phyloP scores from a whole-genome alignment of 1,140 invertebrate species.

The Drosophila rufa region DNA sequence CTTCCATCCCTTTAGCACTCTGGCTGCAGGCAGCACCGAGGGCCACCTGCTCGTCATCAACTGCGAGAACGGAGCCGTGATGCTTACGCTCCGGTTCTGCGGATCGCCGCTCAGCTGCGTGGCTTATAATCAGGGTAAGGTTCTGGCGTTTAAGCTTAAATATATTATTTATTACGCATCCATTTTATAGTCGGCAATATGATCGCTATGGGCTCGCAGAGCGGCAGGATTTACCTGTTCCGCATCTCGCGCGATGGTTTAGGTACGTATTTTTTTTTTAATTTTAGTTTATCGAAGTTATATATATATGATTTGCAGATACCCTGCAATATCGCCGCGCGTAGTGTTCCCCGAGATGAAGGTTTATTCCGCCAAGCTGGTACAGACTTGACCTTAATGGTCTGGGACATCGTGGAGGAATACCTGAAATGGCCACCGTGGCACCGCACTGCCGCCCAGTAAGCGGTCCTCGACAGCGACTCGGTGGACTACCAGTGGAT shows the following conservation, averaged over 20 bases:
- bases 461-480: constrained; percentile 76
- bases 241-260: constrained; percentile 93
- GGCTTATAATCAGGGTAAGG: too few species aligned
- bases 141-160: constrained; percentile 86
- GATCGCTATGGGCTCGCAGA: constrained; percentile 96
- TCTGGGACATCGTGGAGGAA: constrained; percentile 93
- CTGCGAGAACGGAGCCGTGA: too few species aligned
- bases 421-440: constrained; percentile 85
- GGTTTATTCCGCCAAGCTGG: constrained; percentile 96
- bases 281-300: too few species aligned
- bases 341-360: too few species aligned
- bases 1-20: constrained; percentile 94
- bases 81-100: too few species aligned
- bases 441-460: constrained; percentile 73
- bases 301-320: constrained; percentile 86
- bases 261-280: constrained; percentile 85
- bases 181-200: constrained; percentile 91
- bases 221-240: constrained; percentile 94
- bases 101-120: too few species aligned
- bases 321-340: too few species aligned
- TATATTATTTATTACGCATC: neutral
- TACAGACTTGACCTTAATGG: constrained; percentile 95
- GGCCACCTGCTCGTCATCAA: constrained; percentile 94
- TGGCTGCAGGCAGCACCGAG: constrained; percentile 95
- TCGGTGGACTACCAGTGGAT: constrained; percentile 76